A percentile compares a stretch with the other conserved stretches of the same genome.
Evolutionary conservation across 2,797 vertebrate species (phyloP).

Genomic region (Selene dorsalis): DNA sequence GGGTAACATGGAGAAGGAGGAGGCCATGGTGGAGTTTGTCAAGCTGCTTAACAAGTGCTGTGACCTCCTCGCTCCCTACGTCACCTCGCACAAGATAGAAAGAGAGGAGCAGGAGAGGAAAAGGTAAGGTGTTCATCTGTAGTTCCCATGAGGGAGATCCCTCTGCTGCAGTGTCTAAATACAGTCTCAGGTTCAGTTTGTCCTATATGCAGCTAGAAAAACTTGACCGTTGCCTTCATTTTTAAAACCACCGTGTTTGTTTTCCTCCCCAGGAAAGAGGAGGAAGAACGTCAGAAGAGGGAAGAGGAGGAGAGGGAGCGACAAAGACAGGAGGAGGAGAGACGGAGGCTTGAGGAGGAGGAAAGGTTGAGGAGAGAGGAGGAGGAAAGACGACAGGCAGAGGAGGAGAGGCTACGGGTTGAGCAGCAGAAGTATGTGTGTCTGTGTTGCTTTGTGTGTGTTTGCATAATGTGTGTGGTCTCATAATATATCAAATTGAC

Average conservation of each 20-base stretch:
- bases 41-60: constrained; percentile 95
- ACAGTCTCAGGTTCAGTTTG: not conserved
- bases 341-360: constrained; percentile 89
- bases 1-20: constrained; percentile 93
- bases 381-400: constrained; percentile 90
- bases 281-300: constrained; percentile 89
- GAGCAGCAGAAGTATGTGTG: constrained; percentile 95
- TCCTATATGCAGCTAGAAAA: constrained; percentile 12
- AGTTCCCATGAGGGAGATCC: not conserved
- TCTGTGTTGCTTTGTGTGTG: constrained; percentile 5
- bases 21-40: constrained; percentile 97
- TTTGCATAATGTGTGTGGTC: not conserved
- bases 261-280: constrained; percentile 84
- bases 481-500: not conserved
- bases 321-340: constrained; percentile 91
- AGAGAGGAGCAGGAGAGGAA: constrained; percentile 96
- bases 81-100: constrained; percentile 97
- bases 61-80: constrained; percentile 93
- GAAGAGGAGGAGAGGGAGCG: constrained; percentile 93
- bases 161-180: constrained; percentile 15
- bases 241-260: not conserved
- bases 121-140: constrained; percentile 83
- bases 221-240: not conserved
- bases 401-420: constrained; percentile 93
- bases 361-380: constrained; percentile 92